Evolutionary conservation across 2,797 vertebrate species (phyloP).

Genomic region (Acestrorhynchus altus): DNA sequence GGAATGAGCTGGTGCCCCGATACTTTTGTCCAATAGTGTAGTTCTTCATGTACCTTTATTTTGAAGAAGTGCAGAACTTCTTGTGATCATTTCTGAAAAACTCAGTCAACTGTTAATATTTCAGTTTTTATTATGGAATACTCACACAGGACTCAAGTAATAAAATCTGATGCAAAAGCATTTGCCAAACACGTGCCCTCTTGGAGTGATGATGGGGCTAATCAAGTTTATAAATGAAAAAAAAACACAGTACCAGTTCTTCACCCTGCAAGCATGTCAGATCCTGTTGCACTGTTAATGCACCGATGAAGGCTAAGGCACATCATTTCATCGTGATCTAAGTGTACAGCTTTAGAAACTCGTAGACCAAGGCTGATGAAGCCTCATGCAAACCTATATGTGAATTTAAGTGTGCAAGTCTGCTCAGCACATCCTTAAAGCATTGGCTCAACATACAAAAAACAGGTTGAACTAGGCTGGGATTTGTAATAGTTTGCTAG

Average conservation of each 20-base stretch:
- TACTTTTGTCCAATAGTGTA: no score
- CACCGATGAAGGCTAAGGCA: conserved; percentile 66
- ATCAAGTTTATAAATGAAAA: conserved; percentile 4
- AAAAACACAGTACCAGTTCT: conserved; percentile 32
- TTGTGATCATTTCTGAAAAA: neutral
- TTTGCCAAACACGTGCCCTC: conserved; percentile 15
- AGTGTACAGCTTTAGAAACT: neutral
- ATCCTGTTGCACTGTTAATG: conserved; percentile 41
- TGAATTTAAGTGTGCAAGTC: neutral
- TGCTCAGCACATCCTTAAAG: conserved; percentile 15
- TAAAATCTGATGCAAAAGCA: conserved; percentile 47
- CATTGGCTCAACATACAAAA: conserved; percentile 9
- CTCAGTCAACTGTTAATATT: neutral
- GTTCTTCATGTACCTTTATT: no score
- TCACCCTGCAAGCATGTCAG: conserved; percentile 24
- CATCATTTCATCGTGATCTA: conserved; percentile 9
- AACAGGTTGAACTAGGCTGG: conserved; percentile 65
- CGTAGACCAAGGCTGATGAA: conserved; percentile 4
- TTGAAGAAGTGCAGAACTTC: no score
- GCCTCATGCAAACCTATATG: neutral
- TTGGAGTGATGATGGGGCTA: neutral
- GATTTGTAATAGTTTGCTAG: conserved; percentile 75
- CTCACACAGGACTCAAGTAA: conserved; percentile 45
- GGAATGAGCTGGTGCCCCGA: no score
- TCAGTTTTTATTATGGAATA: conserved; percentile 43